phyloP scores from a whole-genome alignment of 2,888 invertebrate genomes.

The Drosophila meridiana region DNA sequence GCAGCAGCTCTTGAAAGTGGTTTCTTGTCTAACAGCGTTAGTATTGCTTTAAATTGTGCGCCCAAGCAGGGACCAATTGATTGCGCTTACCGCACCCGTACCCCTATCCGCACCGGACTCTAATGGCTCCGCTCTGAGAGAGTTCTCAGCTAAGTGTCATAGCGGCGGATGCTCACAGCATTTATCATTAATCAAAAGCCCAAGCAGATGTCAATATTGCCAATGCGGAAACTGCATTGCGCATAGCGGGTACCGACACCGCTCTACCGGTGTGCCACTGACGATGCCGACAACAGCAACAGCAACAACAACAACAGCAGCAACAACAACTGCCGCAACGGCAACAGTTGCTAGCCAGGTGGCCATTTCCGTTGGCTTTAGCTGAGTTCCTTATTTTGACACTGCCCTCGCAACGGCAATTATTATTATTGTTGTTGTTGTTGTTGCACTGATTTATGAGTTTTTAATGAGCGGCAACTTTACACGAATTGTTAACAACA shows the following conservation, averaged over 20 bases:
- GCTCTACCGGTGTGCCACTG: slow-evolving; percentile 19
- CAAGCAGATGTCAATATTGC: slow-evolving; percentile 72
- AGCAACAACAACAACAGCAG: slow-evolving; percentile 28
- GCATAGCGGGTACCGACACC: slow-evolving; percentile 31
- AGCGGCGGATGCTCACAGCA: slow-evolving; percentile 72
- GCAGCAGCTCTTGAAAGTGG: slow-evolving; percentile 75
- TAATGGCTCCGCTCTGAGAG: slow-evolving; percentile 59
- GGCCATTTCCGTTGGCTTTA: slow-evolving; percentile 56
- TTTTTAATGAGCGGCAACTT: slow-evolving; percentile 80
- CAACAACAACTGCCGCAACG: slow-evolving; percentile 21
- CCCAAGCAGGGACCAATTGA: slow-evolving; percentile 53
- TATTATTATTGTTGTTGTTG: slow-evolving; percentile 50
- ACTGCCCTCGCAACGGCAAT: slow-evolving; percentile 69
- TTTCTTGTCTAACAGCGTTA: slow-evolving; percentile 81
- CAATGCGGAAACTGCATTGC: slow-evolving; percentile 63
- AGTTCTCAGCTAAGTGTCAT: slow-evolving; percentile 66
- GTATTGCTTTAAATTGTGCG: slow-evolving; percentile 77
- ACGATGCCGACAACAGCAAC: slow-evolving; percentile 16
- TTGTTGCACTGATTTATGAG: slow-evolving; percentile 74
- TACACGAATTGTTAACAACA: slow-evolving; percentile 80
- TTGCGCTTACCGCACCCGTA: slow-evolving; percentile 10
- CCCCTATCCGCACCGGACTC: slow-evolving; percentile 32
- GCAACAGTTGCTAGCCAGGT: slow-evolving; percentile 47
- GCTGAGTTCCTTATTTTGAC: slow-evolving; percentile 58
- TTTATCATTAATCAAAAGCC: slow-evolving; percentile 79